Base-by-base conservation (phyloP, 2,797 vertebrate genomes). In the Echiichthys vipera region DNA sequence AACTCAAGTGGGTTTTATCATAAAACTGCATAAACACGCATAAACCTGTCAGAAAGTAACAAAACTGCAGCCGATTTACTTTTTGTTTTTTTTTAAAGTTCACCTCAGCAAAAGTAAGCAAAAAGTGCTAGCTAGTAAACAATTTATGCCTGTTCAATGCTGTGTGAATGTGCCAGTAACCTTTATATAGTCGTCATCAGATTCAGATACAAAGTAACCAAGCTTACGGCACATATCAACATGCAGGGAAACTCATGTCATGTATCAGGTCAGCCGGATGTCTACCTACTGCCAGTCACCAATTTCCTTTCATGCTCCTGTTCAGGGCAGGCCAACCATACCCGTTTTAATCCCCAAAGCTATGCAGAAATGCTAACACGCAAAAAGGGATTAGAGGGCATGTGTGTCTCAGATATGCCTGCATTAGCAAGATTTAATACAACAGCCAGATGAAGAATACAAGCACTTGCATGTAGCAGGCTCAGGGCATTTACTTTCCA, bases 341-440 rank as follows among this genome's bases (percentile, higher is more conserved):
- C 74, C 58, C 2, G 40, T 62, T 90, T 85, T 92, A 94, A 95
- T 95, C 91, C 93, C 81, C 85, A 90, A 93, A 93, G 83, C 78
- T 88, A 80, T 81, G 83, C 42, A 83, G 85, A 93, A 95, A 93
- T 91, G 84, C 88, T 74, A 91, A 92, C 91, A 92, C 85, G 93
- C 85, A 76, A 92, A 94, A 94, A 91, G 80, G 90, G 90, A 94
- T 95, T 95, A 94, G 81, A 84, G 90, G 89, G 90, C 90, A 87
- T 69, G 87, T 88, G 80, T 64, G 80, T 86, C 77, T 71, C 78
- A 90, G 89, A 91, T 92, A 87, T 90, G 90, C 86, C 85, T 83
- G 89, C 88, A 93, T 93, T 93, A 91, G 88, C 80, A 89, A 85
- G 75, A 86, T 87, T 91, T 85, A 69, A 64, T 76, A 84, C 66